Conservation (phyloP, 2,113 vertebrate genomes). For the Pachyramphus minor region DNA sequence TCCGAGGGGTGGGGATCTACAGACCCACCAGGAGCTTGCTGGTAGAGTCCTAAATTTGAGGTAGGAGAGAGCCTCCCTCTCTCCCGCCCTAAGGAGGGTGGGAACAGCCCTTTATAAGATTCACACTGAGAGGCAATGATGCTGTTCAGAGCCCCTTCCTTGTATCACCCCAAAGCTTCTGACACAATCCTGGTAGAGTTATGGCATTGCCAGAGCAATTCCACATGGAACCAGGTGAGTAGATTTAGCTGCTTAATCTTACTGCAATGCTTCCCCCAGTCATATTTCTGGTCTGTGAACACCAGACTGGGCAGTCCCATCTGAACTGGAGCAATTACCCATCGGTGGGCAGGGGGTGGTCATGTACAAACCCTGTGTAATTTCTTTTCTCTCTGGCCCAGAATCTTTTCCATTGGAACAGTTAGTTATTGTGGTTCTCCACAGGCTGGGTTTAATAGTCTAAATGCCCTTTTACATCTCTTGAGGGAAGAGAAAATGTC, state of each 20-base stretch:
- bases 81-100: neutral
- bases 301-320: neutral
- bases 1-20: neutral
- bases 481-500: neutral
- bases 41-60: neutral
- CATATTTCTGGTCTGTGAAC: neutral
- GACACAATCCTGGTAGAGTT: neutral
- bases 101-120: neutral
- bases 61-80: neutral
- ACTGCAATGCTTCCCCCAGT: neutral
- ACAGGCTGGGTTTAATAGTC: neutral
- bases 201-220: rapidly evolving
- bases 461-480: neutral
- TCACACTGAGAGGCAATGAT: rapidly evolving
- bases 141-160: neutral
- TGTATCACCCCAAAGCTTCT: neutral
- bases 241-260: neutral
- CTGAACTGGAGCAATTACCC: neutral
- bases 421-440: neutral
- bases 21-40: neutral
- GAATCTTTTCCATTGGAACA: neutral
- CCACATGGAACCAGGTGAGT: neutral
- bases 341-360: neutral
- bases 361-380: neutral
- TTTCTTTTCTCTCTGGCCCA: neutral